A percentile compares a stretch with the other conserved stretches of the same genome.
Conservation (phyloP, 2,888 invertebrate genomes). For the Chymomyza amoena region DNA sequence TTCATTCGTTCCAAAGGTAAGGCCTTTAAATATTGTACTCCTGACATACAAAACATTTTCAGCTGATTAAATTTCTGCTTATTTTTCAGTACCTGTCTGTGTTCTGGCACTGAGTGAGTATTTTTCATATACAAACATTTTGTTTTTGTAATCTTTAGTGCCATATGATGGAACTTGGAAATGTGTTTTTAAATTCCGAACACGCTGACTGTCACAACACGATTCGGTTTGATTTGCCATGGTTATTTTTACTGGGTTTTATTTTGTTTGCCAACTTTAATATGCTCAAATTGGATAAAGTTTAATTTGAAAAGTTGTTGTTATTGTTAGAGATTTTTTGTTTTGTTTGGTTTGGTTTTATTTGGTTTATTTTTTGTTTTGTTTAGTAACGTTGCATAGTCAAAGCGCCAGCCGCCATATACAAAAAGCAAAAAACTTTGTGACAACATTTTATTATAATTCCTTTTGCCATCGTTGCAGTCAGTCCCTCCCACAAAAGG, state of each 20-base stretch:
- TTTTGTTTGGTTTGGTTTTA: constrained; percentile 33
- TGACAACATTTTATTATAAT: constrained; percentile 73
- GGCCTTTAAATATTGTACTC: constrained; percentile 20
- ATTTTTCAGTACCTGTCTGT: not conserved
- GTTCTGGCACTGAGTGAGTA: constrained; percentile 2
- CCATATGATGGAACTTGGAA: constrained; percentile 4
- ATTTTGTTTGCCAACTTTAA: constrained; percentile 56
- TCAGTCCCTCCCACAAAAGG: constrained; percentile 15
- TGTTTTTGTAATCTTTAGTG: constrained; percentile 16
- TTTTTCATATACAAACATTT: constrained; percentile 7
- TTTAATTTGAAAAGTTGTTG: constrained; percentile 73
- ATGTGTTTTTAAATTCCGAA: constrained; percentile 29
- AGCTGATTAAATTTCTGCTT: not conserved
- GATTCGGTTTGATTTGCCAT: constrained; percentile 25
- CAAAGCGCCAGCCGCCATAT: constrained; percentile 4
- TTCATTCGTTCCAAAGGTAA: constrained; percentile 7
- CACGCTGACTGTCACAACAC: constrained; percentile 17
- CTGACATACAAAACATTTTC: constrained; percentile 14
- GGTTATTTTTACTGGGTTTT: not conserved
- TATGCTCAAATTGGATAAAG: constrained; percentile 65
- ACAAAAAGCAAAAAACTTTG: constrained; percentile 54
- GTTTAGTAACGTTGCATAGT: constrained; percentile 9
- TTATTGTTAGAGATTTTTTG: constrained; percentile 49
- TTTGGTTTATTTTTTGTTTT: constrained; percentile 34
- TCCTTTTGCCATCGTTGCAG: constrained; percentile 36